Evolutionary conservation across 2,797 vertebrate genomes (phyloP).

Genomic region (Muraenolepis orangiensis): DNA sequence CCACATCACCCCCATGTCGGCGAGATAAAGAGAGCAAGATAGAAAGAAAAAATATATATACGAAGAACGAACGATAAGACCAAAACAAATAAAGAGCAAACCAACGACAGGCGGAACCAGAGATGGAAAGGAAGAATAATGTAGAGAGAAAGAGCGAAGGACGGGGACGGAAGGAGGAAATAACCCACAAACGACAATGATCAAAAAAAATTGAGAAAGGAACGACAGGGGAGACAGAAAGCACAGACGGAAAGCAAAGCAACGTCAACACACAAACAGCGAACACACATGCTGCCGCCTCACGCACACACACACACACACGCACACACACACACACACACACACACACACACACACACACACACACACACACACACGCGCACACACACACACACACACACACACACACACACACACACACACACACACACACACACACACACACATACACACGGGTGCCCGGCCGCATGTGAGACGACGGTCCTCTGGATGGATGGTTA

Average conservation of each 20-base stretch:
- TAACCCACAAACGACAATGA: not conserved
- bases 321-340: no score
- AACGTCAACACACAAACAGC: slow-evolving; percentile 41
- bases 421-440: no score
- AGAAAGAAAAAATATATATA: not conserved
- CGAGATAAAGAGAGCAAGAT: no score
- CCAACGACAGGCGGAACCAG: not conserved
- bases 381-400: no score
- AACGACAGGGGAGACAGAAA: not conserved
- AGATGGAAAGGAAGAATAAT: not conserved
- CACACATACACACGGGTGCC: no score
- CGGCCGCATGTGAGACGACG: slow-evolving; percentile 67
- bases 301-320: no score
- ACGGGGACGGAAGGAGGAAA: not conserved
- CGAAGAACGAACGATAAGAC: not conserved
- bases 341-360: no score
- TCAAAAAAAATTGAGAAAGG: no score
- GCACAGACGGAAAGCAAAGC: not conserved
- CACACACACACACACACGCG: no score
- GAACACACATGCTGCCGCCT: slow-evolving; percentile 28
- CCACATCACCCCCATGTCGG: slow-evolving; percentile 20
- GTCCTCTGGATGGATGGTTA: slow-evolving; percentile 63
- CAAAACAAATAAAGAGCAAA: no score
- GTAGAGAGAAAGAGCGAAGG: not conserved
- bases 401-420: no score